Percentiles rank a stretch among this genome's conserved stretches.
Evolutionary conservation across 2,797 vertebrate genomes (phyloP).

Genomic region (Malacoctenus gilli): DNA sequence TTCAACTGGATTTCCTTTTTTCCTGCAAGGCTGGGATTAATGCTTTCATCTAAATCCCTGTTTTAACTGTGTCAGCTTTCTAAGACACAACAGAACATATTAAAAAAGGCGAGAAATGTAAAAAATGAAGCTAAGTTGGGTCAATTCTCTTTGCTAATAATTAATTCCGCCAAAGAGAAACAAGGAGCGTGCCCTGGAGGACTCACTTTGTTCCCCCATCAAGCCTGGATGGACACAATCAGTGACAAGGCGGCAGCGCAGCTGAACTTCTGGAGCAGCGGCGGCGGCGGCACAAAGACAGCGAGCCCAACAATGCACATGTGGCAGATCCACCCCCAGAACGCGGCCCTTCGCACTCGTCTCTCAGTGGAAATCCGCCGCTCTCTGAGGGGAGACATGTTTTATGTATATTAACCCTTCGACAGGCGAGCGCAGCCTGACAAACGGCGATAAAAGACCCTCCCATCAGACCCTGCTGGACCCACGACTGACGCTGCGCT

Average conservation of each 20-base stretch:
- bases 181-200: conserved; percentile 38
- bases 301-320: conserved; percentile 31
- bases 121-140: background rate
- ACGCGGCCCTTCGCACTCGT: conserved; percentile 21
- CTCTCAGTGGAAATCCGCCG: conserved; percentile 10
- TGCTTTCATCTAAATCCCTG: conserved; percentile 34
- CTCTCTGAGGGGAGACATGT: background rate
- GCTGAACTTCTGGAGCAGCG: conserved; percentile 61
- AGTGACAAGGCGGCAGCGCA: conserved; percentile 50
- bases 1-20: conserved; percentile 32
- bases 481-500: too few species aligned
- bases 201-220: conserved; percentile 62
- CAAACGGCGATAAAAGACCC: too few species aligned
- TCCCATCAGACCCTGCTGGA: too few species aligned
- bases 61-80: conserved; percentile 29
- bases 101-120: too few species aligned
- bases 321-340: conserved; percentile 34
- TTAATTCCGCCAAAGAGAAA: conserved; percentile 66
- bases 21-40: conserved; percentile 23
- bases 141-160: conserved; percentile 33
- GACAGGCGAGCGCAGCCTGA: background rate
- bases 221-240: conserved; percentile 74
- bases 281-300: conserved; percentile 13
- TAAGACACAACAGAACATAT: conserved; percentile 9
- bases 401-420: conserved; percentile 27